Percentiles rank a stretch among this genome's conserved stretches.
These are phyloP conservation scores for Spodoptera frugiperda DNA, from an alignment of 1,140 invertebrate genomes.

Conservation along the genomic window DNA sequence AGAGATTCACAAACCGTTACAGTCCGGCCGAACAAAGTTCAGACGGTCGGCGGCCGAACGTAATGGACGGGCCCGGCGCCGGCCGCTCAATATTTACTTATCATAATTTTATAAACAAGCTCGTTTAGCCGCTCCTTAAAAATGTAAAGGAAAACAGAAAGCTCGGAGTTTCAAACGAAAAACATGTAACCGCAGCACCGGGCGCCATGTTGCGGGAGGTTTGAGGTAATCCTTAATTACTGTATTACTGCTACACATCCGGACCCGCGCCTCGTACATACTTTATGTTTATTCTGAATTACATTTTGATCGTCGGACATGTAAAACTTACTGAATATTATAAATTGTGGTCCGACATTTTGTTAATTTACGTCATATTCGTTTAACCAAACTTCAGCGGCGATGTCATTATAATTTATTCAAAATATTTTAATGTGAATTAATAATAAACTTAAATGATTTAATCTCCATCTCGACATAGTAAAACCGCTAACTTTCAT, in stretches of 20 bases:
- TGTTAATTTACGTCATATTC: neutral
- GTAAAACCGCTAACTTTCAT: neutral
- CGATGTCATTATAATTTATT: too few species aligned
- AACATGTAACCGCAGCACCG: slow-evolving; percentile 7
- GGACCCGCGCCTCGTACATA: neutral
- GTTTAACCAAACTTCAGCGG: too few species aligned
- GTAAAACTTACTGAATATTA: neutral
- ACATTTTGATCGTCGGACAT: neutral
- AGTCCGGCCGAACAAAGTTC: neutral
- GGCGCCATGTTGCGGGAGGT: neutral
- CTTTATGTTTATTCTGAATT: slow-evolving; percentile 10
- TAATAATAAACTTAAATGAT: neutral
- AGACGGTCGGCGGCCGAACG: slow-evolving; percentile 1
- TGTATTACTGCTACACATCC: slow-evolving; percentile 22
- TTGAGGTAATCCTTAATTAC: slow-evolving; percentile 23
- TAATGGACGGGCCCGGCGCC: neutral
- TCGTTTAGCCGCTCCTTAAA: slow-evolving; percentile 27
- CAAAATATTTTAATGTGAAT: too few species aligned
- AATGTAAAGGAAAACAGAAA: slow-evolving; percentile 39
- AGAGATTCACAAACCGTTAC: neutral
- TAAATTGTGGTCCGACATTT: neutral
- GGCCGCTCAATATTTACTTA: slow-evolving; percentile 18
- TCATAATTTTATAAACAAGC: slow-evolving; percentile 30
- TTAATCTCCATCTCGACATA: neutral
- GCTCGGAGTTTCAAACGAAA: slow-evolving; percentile 12